Evolutionary conservation across 2,888 invertebrate species (phyloP).

Genomic region (Pyrrhosoma nymphula): DNA sequence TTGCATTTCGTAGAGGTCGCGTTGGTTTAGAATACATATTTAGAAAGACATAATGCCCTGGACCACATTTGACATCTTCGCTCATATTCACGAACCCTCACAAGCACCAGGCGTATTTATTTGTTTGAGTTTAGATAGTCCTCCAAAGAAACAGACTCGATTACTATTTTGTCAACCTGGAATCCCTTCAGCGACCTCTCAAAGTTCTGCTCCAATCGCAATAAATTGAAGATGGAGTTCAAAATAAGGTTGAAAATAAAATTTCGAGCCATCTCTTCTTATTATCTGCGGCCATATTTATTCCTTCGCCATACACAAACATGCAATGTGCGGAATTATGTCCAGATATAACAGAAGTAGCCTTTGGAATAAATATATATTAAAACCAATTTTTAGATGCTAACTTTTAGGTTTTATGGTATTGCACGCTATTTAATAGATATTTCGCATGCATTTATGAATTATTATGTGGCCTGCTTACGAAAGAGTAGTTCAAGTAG

Average conservation of each 20-base stretch:
- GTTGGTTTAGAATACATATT: constrained; percentile 30
- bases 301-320: neutral
- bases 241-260: neutral
- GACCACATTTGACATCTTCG: neutral
- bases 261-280: neutral
- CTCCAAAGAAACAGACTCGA: neutral
- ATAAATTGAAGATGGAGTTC: neutral
- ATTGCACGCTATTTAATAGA: too few species aligned
- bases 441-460: too few species aligned
- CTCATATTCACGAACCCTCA: neutral
- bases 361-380: too few species aligned
- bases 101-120: neutral
- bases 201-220: neutral
- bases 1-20: neutral
- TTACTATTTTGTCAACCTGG: neutral
- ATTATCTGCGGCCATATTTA: neutral
- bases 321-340: neutral
- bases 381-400: too few species aligned
- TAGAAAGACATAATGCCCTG: neutral
- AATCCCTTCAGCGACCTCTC: neutral
- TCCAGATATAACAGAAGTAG: neutral
- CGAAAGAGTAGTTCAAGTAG: too few species aligned
- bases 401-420: too few species aligned
- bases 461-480: too few species aligned
- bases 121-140: neutral